Conservation (phyloP, 2,113 vertebrate species). For the Apodemus sylvaticus region DNA sequence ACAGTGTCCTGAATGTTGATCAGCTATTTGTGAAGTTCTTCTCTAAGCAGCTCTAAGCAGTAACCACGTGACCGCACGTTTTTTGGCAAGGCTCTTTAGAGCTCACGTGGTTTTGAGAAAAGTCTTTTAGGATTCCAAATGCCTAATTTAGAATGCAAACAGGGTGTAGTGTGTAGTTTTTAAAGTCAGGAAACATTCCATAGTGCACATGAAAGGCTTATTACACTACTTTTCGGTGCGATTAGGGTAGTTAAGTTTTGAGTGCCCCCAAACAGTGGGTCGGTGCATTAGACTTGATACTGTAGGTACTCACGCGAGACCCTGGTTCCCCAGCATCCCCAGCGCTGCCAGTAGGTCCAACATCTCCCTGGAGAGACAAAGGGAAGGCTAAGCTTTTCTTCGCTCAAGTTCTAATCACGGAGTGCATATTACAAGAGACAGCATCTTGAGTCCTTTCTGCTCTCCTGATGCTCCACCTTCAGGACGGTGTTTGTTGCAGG, state of each 20-base stretch:
- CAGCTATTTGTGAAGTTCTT: conserved; percentile 11
- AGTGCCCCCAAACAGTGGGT: neutral
- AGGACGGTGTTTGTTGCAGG: neutral
- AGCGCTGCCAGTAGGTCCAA: conserved; percentile 85
- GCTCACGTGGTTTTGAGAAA: neutral
- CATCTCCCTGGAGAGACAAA: conserved; percentile 87
- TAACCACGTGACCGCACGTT: neutral
- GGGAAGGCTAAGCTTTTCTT: neutral
- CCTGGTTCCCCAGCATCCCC: conserved; percentile 90
- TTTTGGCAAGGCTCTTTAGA: neutral
- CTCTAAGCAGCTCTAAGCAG: neutral
- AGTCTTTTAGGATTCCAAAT: neutral
- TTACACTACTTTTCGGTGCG: neutral
- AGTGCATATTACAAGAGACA: neutral
- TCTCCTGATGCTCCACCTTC: conserved; percentile 4
- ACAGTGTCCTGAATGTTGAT: neutral
- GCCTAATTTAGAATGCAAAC: neutral
- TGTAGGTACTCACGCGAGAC: conserved; percentile 85
- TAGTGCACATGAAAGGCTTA: conserved; percentile 5
- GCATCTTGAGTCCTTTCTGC: neutral
- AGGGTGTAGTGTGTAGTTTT: neutral
- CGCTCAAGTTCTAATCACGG: neutral
- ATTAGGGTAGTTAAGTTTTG: neutral
- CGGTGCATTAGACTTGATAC: neutral
- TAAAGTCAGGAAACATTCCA: conserved; percentile 32